Evolutionary conservation across 2,113 vertebrate species (phyloP).

Genomic region (Tychaedon coryphoeus): DNA sequence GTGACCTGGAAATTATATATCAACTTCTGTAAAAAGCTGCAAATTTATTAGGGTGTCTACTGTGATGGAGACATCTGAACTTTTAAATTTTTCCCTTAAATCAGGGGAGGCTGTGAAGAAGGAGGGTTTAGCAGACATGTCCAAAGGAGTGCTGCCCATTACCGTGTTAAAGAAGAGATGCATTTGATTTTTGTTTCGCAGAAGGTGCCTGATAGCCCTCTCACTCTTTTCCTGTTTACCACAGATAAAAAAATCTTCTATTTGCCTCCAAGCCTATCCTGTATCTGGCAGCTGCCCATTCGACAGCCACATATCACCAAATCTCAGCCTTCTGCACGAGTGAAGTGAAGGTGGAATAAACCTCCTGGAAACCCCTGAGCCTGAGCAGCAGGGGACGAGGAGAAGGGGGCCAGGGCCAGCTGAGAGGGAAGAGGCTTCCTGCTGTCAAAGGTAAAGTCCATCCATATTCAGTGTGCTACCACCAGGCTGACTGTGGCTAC

Average conservation of each 20-base stretch:
- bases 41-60: not conserved
- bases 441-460: conserved; percentile 13
- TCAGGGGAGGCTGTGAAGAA: not conserved
- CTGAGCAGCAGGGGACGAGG: not conserved
- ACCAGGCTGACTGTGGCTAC: not conserved
- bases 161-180: fast-evolving
- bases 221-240: conserved; percentile 56
- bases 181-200: not conserved
- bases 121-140: fast-evolving
- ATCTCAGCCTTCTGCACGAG: not conserved
- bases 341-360: not conserved
- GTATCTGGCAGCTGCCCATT: not conserved
- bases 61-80: not conserved
- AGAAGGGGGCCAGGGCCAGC: not conserved
- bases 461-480: not conserved
- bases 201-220: not conserved
- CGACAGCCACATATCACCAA: fast-evolving
- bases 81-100: not conserved
- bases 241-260: not conserved
- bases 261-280: not conserved
- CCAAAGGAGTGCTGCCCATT: not conserved
- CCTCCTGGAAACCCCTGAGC: not conserved
- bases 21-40: not conserved
- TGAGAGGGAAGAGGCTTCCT: not conserved
- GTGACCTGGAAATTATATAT: fast-evolving